Percentiles rank a stretch among this genome's conserved stretches.
These are phyloP conservation scores for Gallirallus australis DNA, from an alignment of 2,797 vertebrate species.

Conservation along the genomic window DNA sequence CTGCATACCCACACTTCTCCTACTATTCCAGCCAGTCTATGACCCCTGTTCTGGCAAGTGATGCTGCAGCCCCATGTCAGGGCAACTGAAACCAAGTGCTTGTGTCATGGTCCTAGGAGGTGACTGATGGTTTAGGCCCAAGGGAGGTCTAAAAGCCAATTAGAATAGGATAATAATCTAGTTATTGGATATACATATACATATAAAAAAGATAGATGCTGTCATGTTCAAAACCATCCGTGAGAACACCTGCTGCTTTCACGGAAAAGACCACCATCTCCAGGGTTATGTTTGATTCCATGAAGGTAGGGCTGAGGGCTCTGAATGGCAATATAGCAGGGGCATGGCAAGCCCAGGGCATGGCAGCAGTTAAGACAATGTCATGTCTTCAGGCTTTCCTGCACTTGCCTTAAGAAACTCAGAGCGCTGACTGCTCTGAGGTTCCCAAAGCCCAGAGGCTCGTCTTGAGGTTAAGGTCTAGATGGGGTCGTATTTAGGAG, in stretches of 20 bases:
- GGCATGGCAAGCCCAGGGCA: neutral
- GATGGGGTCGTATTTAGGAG: neutral
- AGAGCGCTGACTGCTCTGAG: neutral
- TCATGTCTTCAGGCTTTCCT: neutral
- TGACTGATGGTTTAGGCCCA: neutral
- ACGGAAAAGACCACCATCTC: neutral
- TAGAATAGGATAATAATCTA: neutral
- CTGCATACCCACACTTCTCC: neutral
- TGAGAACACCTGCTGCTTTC: neutral
- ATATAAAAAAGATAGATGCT: too few species aligned
- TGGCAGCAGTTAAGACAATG: accelerated
- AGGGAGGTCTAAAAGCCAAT: neutral
- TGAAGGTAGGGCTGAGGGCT: neutral
- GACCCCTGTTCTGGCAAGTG: neutral
- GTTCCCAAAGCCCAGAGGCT: neutral
- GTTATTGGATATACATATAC: neutral
- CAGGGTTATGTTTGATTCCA: too few species aligned
- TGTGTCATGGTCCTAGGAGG: neutral
- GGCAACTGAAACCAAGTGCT: neutral
- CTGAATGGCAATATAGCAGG: neutral
- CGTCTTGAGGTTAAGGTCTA: neutral
- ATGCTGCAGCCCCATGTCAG: neutral
- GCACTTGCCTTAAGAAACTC: neutral
- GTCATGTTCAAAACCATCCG: neutral
- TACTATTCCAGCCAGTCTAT: neutral